Base-by-base conservation (phyloP, 2,888 invertebrate species). In the Polyommatus icarus region DNA sequence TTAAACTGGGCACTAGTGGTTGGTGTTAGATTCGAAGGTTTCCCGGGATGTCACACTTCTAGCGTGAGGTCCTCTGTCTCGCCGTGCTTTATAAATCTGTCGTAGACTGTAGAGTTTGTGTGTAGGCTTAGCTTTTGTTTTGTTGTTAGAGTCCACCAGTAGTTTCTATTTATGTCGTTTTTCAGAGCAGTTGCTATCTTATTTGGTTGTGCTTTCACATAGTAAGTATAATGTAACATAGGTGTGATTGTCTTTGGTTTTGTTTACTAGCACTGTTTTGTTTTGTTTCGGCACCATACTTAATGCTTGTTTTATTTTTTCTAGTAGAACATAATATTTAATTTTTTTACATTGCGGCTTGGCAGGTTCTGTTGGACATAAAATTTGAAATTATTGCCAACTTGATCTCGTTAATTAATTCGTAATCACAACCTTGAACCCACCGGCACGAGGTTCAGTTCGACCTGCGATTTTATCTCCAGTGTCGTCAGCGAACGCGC, bases 231-330 rank as follows among this genome's bases (percentile, higher is more conserved):
- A 32, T 3, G 4, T 59, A 61, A 61, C 61, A 61, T 29, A 67
- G 29, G 67, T 67, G 67, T 67, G 29, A 61, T 29, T 29, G 29
- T 67, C 1, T 67, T 67, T 67, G 24, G 29, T 61, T 61, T 61
- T 61, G 61, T 61, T 54, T 61, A 29, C 15, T 67, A 67, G 67
- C 67, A 67, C 67, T 3, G 59, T 32, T 67, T 67, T 67, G 67
- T 18, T 29, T 67, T 67, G 29, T 67, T 29, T 67, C 67, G 29
- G 29, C 67, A 67, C 67, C 29, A 6, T 29, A 61, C 10, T 6
- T 36, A 46, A 10, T 67, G 67, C 67, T 67, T 67, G 4, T 67
- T 29, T 67, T 59, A n/a, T 59, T 59, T 67, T 67, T 29, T 67
- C 15, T 67, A 15, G 6, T 67, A 32, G 12, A 24, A 6, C 5